phyloP scores from a whole-genome alignment of 2,797 vertebrate species.

The Chromobotia macracanthus region DNA sequence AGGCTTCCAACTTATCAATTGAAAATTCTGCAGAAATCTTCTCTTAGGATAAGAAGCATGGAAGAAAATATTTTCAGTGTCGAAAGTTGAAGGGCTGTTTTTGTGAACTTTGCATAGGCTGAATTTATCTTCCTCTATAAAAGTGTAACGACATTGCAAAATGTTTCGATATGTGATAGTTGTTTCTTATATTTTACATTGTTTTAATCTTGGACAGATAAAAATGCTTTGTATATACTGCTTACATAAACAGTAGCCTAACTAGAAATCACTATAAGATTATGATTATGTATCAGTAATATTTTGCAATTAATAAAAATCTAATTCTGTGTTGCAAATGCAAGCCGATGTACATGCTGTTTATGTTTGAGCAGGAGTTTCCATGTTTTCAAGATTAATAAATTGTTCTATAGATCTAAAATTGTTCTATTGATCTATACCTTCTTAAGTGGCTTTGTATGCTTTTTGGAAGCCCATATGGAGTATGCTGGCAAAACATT shows the following conservation, averaged over 20 bases:
- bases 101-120: constrained; percentile 30
- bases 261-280: constrained; percentile 41
- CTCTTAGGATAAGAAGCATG: constrained; percentile 9
- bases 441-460: constrained; percentile 26
- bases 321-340: constrained; percentile 50
- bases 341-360: constrained; percentile 40
- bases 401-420: constrained; percentile 49
- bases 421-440: constrained; percentile 40
- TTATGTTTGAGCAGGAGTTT: constrained; percentile 55
- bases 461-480: neutral
- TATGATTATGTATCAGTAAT: constrained; percentile 46
- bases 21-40: constrained; percentile 22
- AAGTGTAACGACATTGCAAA: constrained; percentile 51
- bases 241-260: constrained; percentile 44
- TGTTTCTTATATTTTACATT: constrained; percentile 28
- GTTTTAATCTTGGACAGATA: constrained; percentile 57
- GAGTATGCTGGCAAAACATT: neutral
- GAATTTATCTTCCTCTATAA: constrained; percentile 36
- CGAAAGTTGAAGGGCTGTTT: constrained; percentile 60
- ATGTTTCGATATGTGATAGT: constrained; percentile 38
- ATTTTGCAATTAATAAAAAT: constrained; percentile 50
- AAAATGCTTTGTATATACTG: constrained; percentile 49
- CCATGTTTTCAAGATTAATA: constrained; percentile 53
- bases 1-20: constrained; percentile 67
- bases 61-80: constrained; percentile 22